These are phyloP conservation scores for Drosophila nigricruria DNA, from an alignment of 2,888 invertebrate species.

Conservation along the genomic window DNA sequence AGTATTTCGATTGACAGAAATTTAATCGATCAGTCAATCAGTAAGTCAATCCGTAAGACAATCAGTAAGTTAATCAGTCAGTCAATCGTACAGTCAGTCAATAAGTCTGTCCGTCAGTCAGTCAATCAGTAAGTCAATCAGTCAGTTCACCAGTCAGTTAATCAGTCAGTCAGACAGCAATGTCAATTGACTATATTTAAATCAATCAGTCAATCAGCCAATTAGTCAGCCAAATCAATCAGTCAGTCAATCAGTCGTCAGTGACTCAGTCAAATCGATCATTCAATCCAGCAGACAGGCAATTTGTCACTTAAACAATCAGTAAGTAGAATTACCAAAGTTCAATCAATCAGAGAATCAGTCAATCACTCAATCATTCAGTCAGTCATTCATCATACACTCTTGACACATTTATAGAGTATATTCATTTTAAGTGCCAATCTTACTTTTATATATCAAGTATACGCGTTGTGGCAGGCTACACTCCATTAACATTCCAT, in stretches of 20 bases:
- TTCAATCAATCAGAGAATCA: not conserved
- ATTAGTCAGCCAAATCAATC: not conserved
- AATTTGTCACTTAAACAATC: not conserved
- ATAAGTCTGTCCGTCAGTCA: not conserved
- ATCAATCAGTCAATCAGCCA: not conserved
- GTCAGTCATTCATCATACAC: not conserved
- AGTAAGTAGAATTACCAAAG: not conserved
- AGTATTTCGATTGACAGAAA: too few species aligned
- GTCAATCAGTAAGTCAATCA: not conserved
- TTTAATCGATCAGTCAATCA: not conserved
- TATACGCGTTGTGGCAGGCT: slow-evolving; percentile 32
- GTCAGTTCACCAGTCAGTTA: not conserved
- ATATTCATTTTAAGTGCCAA: slow-evolving; percentile 9
- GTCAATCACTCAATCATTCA: not conserved
- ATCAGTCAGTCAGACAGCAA: not conserved
- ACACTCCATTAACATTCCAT: slow-evolving; percentile 40
- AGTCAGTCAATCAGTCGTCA: not conserved
- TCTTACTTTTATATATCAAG: slow-evolving; percentile 21
- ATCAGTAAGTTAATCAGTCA: not conserved
- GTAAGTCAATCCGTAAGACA: not conserved
- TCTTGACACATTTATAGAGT: slow-evolving; percentile 1
- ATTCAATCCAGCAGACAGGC: not conserved
- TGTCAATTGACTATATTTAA: not conserved
- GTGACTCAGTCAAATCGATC: not conserved
- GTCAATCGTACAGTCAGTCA: not conserved